phyloP scores from a whole-genome alignment of 2,888 invertebrate species.

The Petrophora chlorosata region DNA sequence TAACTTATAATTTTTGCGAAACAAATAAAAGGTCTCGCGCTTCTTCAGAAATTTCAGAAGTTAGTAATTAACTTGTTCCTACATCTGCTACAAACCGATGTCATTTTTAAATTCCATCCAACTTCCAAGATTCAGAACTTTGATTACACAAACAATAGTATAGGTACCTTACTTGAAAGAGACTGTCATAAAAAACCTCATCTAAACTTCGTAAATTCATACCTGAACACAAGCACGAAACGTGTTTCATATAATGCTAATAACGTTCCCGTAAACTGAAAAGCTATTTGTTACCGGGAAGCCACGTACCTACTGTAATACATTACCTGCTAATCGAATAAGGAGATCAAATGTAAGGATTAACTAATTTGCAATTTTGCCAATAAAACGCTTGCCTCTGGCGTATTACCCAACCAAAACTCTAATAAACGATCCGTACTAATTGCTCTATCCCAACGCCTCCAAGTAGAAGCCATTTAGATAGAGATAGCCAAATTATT shows the following conservation, averaged over 20 bases:
- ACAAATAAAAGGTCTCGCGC: too few relatives aligned
- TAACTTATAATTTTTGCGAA: too few relatives aligned
- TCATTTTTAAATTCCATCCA: conserved; percentile 8
- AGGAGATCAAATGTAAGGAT: conserved; percentile 58
- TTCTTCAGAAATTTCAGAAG: too few relatives aligned
- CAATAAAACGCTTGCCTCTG: conserved; percentile 70
- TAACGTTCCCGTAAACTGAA: conserved; percentile 53
- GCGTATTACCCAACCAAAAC: conserved; percentile 54
- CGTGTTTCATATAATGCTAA: conserved; percentile 52
- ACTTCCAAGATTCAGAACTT: conserved; percentile 14
- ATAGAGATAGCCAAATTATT: conserved; percentile 69
- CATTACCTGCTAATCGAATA: conserved; percentile 64
- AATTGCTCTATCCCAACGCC: conserved; percentile 68
- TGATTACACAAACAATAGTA: conserved; percentile 20
- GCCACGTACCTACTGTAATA: conserved; percentile 61
- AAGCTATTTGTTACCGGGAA: conserved; percentile 54
- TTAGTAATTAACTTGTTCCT: too few relatives aligned
- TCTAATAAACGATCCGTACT: conserved; percentile 61
- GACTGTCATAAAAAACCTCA: conserved; percentile 50
- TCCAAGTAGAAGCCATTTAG: conserved; percentile 60
- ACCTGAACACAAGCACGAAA: conserved; percentile 49
- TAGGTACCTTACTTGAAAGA: conserved; percentile 12
- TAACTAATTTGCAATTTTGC: conserved; percentile 71
- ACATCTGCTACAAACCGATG: not conserved
- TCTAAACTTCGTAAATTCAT: conserved; percentile 54